A percentile compares a stretch with the other conserved stretches of the same genome.
phyloP scores from a whole-genome alignment of 2,113 vertebrate species.

The Pitta sordida region DNA sequence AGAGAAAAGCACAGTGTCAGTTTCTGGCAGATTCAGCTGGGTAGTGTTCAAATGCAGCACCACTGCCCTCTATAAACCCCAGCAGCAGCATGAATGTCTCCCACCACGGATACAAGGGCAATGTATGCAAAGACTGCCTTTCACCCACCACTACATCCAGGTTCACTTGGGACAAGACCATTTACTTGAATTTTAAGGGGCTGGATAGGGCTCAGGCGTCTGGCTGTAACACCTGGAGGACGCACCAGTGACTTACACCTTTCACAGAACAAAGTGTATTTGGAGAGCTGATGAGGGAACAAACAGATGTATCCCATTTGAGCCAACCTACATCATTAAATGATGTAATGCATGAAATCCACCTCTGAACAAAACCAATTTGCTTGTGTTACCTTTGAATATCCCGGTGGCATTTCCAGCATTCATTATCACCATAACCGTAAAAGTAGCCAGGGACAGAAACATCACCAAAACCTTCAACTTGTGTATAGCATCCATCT shows the following conservation, averaged over 20 bases:
- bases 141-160: neutral
- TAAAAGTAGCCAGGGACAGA: conserved; percentile 2
- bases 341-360: neutral
- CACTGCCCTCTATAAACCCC: neutral
- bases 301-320: neutral
- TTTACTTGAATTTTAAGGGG: neutral
- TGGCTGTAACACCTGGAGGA: neutral
- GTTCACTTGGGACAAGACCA: neutral
- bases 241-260: neutral
- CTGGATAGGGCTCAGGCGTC: neutral
- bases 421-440: conserved; percentile 11
- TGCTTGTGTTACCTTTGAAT: conserved; percentile 36
- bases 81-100: neutral
- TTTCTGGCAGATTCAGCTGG: neutral
- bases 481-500: conserved; percentile 15
- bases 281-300: neutral
- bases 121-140: neutral
- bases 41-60: neutral
- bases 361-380: neutral
- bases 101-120: neutral
- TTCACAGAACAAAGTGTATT: neutral
- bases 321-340: neutral
- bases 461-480: conserved; percentile 34
- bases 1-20: neutral
- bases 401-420: conserved; percentile 38